Percentiles rank a stretch among this genome's conserved stretches.
phyloP scores from a whole-genome alignment of 2,113 vertebrate species.

The Hippopotamus amphibius region DNA sequence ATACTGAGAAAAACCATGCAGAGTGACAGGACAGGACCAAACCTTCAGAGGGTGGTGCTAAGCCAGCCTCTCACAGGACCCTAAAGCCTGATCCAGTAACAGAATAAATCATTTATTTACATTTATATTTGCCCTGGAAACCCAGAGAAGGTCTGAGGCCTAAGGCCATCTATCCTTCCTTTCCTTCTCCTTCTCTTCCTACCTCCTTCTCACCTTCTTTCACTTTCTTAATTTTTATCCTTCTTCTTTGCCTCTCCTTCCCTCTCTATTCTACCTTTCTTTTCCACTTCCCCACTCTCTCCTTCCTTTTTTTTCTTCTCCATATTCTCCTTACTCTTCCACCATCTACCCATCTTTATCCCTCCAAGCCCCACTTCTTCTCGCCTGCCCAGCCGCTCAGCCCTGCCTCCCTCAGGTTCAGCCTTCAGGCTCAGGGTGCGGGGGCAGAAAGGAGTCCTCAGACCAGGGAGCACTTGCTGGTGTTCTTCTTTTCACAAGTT shows the following conservation, averaged over 20 bases:
- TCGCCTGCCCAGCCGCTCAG: not conserved
- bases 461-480: constrained; percentile 82
- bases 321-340: not conserved
- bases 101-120: constrained; percentile 44
- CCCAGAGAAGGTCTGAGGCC: not conserved
- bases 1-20: constrained; percentile 57
- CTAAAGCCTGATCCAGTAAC: not conserved
- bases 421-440: not conserved
- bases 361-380: not conserved
- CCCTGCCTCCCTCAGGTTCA: not conserved
- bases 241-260: not conserved
- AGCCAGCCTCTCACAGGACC: not conserved
- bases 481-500: constrained; percentile 67
- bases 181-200: not conserved
- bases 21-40: constrained; percentile 20
- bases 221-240: not conserved
- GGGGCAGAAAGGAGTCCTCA: constrained; percentile 42
- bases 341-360: not conserved
- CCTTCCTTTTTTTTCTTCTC: not conserved
- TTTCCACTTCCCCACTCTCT: not conserved
- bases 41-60: not conserved
- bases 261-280: not conserved
- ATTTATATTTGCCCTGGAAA: constrained; percentile 9
- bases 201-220: not conserved
- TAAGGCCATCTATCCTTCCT: not conserved